phyloP scores from a whole-genome alignment of 2,797 vertebrate species.

The Danio jaintianensis region DNA sequence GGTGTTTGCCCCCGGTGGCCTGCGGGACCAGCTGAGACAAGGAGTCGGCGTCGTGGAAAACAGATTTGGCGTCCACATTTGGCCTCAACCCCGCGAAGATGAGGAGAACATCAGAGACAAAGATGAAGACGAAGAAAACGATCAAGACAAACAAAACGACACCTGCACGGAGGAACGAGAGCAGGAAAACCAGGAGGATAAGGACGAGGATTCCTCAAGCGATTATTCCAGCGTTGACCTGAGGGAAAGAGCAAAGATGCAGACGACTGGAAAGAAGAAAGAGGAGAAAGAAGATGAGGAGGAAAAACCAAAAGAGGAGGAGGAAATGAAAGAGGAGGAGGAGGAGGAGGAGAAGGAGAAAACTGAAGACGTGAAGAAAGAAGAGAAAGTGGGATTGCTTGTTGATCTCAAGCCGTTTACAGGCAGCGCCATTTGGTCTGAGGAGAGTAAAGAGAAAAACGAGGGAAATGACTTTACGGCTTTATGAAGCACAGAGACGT shows the following conservation, averaged over 20 bases:
- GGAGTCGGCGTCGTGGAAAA: conserved; percentile 45
- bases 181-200: neutral
- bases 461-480: conserved; percentile 66
- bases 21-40: conserved; percentile 70
- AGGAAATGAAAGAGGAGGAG: neutral
- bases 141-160: conserved; percentile 39
- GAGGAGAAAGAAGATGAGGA: conserved; percentile 53
- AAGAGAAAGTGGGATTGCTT: conserved; percentile 68
- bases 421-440: conserved; percentile 79
- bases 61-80: conserved; percentile 54
- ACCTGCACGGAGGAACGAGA: conserved; percentile 32
- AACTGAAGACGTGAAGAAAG: conserved; percentile 19
- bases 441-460: conserved; percentile 54
- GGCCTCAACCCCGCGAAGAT: conserved; percentile 46
- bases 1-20: conserved; percentile 72
- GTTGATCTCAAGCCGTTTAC: conserved; percentile 78
- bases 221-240: conserved; percentile 64
- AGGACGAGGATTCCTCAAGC: conserved; percentile 49
- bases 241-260: conserved; percentile 47
- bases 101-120: conserved; percentile 45
- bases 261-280: conserved; percentile 15
- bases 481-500: conserved; percentile 63
- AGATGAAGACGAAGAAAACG: conserved; percentile 13
- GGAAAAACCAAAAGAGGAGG: neutral
- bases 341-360: neutral